A percentile compares a stretch with the other conserved stretches of the same genome.
Evolutionary conservation across 2,888 invertebrate species (phyloP).

Genomic region (Lampropteryx suffumata): DNA sequence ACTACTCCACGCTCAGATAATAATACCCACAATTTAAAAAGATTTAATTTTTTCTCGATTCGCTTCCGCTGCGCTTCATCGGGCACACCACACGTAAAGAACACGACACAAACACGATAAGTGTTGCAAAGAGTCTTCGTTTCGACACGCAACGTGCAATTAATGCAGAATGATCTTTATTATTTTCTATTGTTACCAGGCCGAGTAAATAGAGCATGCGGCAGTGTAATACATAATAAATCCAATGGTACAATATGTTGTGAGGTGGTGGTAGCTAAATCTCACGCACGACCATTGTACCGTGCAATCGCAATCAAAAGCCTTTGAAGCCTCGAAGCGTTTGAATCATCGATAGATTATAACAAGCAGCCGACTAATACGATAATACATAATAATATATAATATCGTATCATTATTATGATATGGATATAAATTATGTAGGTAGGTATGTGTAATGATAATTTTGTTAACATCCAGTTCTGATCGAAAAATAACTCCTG

Average conservation of each 20-base stretch:
- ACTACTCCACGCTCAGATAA: slow-evolving; percentile 46
- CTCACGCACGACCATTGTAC: slow-evolving; percentile 73
- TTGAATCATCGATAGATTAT: slow-evolving; percentile 51
- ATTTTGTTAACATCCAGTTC: no score
- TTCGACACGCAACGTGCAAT: slow-evolving; percentile 64
- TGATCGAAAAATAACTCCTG: no score
- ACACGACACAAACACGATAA: slow-evolving; percentile 52
- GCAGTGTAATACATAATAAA: slow-evolving; percentile 68
- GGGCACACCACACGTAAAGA: slow-evolving; percentile 57
- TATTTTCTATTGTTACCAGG: slow-evolving; percentile 75
- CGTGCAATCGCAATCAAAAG: slow-evolving; percentile 70
- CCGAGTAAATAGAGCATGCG: slow-evolving; percentile 74
- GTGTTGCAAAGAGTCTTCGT: slow-evolving; percentile 56
- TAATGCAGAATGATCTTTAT: slow-evolving; percentile 73
- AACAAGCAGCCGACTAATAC: slow-evolving; percentile 24
- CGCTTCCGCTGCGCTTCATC: slow-evolving; percentile 59
- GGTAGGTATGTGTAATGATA: no score
- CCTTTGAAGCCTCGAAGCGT: slow-evolving; percentile 65
- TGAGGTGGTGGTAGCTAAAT: slow-evolving; percentile 56
- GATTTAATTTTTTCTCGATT: slow-evolving; percentile 42
- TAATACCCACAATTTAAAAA: slow-evolving; percentile 49
- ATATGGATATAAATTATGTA: no score
- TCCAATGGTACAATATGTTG: slow-evolving; percentile 65
- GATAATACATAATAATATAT: no score
- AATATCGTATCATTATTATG: no score